Evolutionary conservation across 2,888 invertebrate genomes (phyloP).

Genomic region (Beris chalybata): DNA sequence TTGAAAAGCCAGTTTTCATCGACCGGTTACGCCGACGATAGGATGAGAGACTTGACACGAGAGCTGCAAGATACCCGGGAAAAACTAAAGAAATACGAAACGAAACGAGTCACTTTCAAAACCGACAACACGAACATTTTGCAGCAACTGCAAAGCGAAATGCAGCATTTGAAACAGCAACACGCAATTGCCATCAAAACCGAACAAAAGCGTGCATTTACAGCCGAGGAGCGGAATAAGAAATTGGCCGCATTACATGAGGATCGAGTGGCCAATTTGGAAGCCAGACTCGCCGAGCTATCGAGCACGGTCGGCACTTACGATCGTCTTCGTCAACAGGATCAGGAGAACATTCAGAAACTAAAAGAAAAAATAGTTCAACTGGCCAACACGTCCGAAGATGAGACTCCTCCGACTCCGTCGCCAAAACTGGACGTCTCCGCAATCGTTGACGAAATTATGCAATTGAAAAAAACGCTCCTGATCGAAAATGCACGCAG

Average conservation of each 20-base stretch:
- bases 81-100: constrained; percentile 66
- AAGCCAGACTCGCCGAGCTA: constrained; percentile 75
- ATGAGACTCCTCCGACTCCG: constrained; percentile 32
- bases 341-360: no score
- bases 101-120: constrained; percentile 35
- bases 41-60: constrained; percentile 59
- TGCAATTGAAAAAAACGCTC: constrained; percentile 64
- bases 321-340: constrained; percentile 65
- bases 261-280: constrained; percentile 74
- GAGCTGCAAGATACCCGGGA: constrained; percentile 68
- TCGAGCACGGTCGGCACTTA: constrained; percentile 78
- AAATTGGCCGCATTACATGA: constrained; percentile 72
- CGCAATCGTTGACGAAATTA: constrained; percentile 65
- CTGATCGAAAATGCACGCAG: constrained; percentile 63
- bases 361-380: constrained; percentile 45
- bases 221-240: constrained; percentile 72
- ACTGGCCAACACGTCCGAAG: constrained; percentile 40
- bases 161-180: constrained; percentile 72
- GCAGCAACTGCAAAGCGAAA: constrained; percentile 71
- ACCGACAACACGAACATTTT: constrained; percentile 59
- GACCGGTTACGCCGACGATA: constrained; percentile 49
- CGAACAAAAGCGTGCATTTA: constrained; percentile 72
- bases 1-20: constrained; percentile 56
- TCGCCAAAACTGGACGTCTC: constrained; percentile 56
- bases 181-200: constrained; percentile 70